A percentile compares a stretch with the other conserved stretches of the same genome.
Evolutionary conservation across 2,113 vertebrate species (phyloP).

Genomic region (Misgurnus mizolepis): DNA sequence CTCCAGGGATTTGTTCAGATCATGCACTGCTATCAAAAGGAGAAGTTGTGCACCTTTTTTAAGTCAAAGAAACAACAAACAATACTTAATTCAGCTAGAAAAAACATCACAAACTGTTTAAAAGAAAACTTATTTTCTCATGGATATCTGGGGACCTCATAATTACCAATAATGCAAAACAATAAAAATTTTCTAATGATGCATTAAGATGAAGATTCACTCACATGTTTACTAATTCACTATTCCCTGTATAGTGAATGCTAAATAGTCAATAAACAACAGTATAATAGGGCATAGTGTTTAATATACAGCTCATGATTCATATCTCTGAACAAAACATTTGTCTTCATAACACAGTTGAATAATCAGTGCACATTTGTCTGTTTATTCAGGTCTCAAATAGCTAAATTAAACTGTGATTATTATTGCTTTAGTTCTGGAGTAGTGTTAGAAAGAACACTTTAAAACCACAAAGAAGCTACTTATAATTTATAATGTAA

Average conservation of each 20-base stretch:
- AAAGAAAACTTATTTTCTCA: background rate
- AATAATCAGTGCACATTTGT: background rate
- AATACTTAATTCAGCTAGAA: background rate
- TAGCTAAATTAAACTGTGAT: background rate
- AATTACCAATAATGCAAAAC: constrained; percentile 8
- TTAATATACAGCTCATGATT: background rate
- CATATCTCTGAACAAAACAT: constrained; percentile 4
- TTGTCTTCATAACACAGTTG: background rate
- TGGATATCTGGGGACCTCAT: background rate
- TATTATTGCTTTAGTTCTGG: background rate
- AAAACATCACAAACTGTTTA: background rate
- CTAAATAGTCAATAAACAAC: too few species aligned
- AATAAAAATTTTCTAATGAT: background rate
- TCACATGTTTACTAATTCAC: too few species aligned
- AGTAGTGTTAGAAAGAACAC: too few species aligned
- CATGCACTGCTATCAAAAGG: constrained; percentile 8
- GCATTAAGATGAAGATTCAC: background rate
- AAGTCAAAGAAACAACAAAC: background rate
- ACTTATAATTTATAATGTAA: too few species aligned
- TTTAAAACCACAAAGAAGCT: too few species aligned
- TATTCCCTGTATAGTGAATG: too few species aligned
- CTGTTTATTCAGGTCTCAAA: background rate
- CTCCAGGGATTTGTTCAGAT: too few species aligned
- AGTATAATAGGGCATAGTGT: too few species aligned
- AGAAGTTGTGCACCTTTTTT: background rate